Base-by-base conservation (phyloP, 2,888 invertebrate genomes). In the Altica lythri region DNA sequence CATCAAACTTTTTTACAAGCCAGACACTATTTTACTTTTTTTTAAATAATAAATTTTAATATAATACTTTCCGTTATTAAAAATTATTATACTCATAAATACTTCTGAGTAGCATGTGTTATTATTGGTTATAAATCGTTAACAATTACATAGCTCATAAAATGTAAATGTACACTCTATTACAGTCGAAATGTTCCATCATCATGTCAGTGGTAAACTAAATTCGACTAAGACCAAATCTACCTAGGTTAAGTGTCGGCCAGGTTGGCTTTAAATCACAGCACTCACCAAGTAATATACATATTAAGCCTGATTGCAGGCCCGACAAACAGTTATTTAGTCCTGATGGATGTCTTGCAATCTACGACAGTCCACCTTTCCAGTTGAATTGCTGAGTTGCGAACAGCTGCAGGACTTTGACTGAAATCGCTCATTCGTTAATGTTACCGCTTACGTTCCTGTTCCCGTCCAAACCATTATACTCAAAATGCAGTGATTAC, bases 201-300 rank as follows among this genome's bases (percentile, higher is more conserved):
- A 46, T 27, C 12, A 10, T 35, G 35, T 35, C 35, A 14, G 25
- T 9, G 22, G 16, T 10, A 19, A 22, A 46, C 25, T 14, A 35
- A 46, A 46, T 35, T 27, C 19, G 40, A 30, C 22, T 32, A 56
- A 57, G 57, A 59, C 60, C 61, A 60, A 62, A 62, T 60, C 59
- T 50, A 59, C 56, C 35, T 53, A 53, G 61, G 61, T 59, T 61
- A 60, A 60, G 59, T 48, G 52, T 38, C 55, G 61, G 59, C 61
- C 61, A 37, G 53, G 53, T 46, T 53, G 47, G 57, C 47, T 46
- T 55, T 64, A 64, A 62, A 61, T 64, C 62, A 61, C 54, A 42
- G 54, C 55, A 51, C 55, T 57, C 55, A 25, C 55, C 55, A 27
- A 29, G 42, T 55, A 51, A 55, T 55, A 60, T 57, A 60, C 60